Evolutionary conservation across 2,888 invertebrate species (phyloP), one percentile per base, ranked within the genome.

Genomic region (Tineola bisselliella): DNA sequence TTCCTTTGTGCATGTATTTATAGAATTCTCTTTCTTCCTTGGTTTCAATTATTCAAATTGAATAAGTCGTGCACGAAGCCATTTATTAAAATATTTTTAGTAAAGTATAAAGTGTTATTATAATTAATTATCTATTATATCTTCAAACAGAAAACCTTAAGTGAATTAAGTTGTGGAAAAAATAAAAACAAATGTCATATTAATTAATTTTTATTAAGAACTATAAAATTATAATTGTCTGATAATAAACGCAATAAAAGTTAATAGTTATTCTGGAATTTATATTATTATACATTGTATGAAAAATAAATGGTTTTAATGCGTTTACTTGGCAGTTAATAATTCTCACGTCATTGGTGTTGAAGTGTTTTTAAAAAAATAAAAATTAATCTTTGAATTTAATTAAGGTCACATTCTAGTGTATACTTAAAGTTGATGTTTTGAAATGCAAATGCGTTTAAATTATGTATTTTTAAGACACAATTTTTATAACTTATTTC

Each of bases 291-390:
- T 25, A 17, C 15, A 48, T 48, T 17, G 17, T 17, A 48, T 25
- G 25, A 25, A 48, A 48, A 48, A 17, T 8, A 15, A 48, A 48
- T 48, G n/a, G 15, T 15, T 17, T 43, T 48, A 48, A 48, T 15
- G 8, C 10, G 10, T 48, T 17, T 15, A 25, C 1, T 17, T 13
- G 48, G 8, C n/a, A 15, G 17, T 48, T 48, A 48, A 15, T 48
- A 48, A 48, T 48, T 48, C 48, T 48, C 48, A 48, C 15, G 48
- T n/a, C 48, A 48, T 48, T 48, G 48, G 15, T 17, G n/a, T 48
- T 48, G 25, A 48, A 48, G 56, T 56, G 31, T 56, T 56, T 56
- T 19, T 56, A 19, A 30, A 56, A 56, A 18, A 8, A 30, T 30
- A 56, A 56, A 18, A 8, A 30, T 30, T 56, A 17, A n/a, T 56